Conservation (phyloP, 1,140 invertebrate species). For the Battus philenor region DNA sequence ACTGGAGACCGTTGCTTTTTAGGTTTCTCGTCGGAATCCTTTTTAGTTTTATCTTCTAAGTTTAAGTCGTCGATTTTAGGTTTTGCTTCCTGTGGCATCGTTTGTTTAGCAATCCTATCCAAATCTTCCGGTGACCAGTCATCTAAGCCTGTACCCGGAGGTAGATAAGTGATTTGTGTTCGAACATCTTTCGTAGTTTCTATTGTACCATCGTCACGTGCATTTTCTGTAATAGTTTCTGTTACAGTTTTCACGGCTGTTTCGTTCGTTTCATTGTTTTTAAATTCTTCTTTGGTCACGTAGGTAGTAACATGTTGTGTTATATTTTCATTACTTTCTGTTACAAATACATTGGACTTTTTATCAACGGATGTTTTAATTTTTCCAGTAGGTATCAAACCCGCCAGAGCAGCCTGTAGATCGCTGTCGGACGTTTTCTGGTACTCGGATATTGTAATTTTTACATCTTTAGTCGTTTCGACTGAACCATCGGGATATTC, state of each 20-base stretch:
- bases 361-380: slow-evolving; percentile 62
- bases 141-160: slow-evolving; percentile 60
- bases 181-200: slow-evolving; percentile 71
- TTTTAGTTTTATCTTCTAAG: slow-evolving; percentile 30
- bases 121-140: slow-evolving; percentile 68
- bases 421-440: slow-evolving; percentile 69
- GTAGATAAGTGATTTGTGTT: slow-evolving; percentile 74
- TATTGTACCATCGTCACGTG: slow-evolving; percentile 55
- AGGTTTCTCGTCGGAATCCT: slow-evolving; percentile 33
- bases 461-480: slow-evolving; percentile 74
- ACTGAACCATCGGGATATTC: slow-evolving; percentile 69
- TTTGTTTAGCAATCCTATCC: slow-evolving; percentile 54
- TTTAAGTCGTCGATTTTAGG: slow-evolving; percentile 35
- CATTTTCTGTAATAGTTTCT: slow-evolving; percentile 69
- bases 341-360: slow-evolving; percentile 52
- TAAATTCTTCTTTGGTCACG: slow-evolving; percentile 69
- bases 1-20: slow-evolving; percentile 63
- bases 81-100: slow-evolving; percentile 34
- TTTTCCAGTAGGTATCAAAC: slow-evolving; percentile 60
- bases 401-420: slow-evolving; percentile 60
- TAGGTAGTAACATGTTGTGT: slow-evolving; percentile 63
- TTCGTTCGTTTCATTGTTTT: slow-evolving; percentile 55
- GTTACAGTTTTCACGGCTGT: slow-evolving; percentile 70
- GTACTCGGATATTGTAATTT: slow-evolving; percentile 73
- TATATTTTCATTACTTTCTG: slow-evolving; percentile 50